A percentile compares a stretch with the other conserved stretches of the same genome.
Conservation (phyloP, 2,113 vertebrate species). For the Siphamia tubifer region DNA sequence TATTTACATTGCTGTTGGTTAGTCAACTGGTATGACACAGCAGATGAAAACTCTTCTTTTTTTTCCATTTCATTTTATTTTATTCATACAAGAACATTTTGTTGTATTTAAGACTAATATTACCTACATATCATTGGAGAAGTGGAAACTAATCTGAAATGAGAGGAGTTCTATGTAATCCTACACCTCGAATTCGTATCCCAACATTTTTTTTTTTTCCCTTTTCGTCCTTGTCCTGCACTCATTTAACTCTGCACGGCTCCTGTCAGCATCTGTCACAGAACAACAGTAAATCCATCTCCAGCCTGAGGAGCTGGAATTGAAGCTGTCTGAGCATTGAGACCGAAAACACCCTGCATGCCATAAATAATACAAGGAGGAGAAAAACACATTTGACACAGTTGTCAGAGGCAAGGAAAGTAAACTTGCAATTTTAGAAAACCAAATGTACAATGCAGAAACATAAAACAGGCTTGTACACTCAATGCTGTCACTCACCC, state of each 20-base stretch:
- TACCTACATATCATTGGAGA: no score
- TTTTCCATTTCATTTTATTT: no score
- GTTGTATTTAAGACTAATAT: no score
- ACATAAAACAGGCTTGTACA: not conserved
- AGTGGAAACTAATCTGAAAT: no score
- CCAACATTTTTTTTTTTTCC: not conserved
- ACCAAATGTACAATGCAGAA: not conserved
- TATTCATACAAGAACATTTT: no score
- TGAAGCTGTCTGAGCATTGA: not conserved
- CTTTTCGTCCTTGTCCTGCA: not conserved
- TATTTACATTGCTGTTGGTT: no score
- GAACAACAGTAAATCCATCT: not conserved
- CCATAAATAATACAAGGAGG: not conserved
- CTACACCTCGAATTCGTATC: not conserved
- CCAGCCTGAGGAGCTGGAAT: not conserved
- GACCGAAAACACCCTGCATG: not conserved
- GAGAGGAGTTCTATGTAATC: no score
- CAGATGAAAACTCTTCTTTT: no score
- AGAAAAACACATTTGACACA: slow-evolving; percentile 11
- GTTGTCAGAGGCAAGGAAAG: slow-evolving; percentile 2
- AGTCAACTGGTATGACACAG: no score
- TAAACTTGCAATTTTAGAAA: not conserved
- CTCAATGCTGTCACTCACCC: not conserved
- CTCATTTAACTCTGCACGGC: not conserved
- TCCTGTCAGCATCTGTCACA: slow-evolving; percentile 11